phyloP scores from a whole-genome alignment of 2,888 invertebrate genomes.

The Acanthosepion pharaonis region DNA sequence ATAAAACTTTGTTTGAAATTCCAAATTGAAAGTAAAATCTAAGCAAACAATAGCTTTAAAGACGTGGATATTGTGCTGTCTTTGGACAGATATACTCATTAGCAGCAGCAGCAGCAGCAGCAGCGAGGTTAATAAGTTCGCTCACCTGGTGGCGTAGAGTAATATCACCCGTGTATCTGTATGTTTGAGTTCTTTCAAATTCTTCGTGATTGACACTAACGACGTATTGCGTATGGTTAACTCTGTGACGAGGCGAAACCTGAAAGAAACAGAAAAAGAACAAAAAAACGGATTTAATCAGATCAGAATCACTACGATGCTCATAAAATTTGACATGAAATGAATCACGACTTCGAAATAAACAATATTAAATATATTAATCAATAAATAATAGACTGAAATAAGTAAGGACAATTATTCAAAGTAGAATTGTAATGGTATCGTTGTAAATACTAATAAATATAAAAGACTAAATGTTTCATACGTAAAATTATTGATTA shows the following conservation, averaged over 20 bases:
- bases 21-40: neutral
- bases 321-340: too few relatives aligned
- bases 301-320: neutral
- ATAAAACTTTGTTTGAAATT: neutral
- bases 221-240: conserved; percentile 3
- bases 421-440: too few relatives aligned
- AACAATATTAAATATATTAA: too few relatives aligned
- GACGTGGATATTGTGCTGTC: neutral
- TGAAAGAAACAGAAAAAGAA: neutral
- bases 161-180: conserved; percentile 43
- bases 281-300: neutral
- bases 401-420: too few relatives aligned
- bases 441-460: too few relatives aligned
- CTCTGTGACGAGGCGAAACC: conserved; percentile 39
- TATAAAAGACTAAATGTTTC: too few relatives aligned
- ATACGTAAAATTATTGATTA: too few relatives aligned
- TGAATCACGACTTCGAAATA: too few relatives aligned
- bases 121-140: neutral
- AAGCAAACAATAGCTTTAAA: neutral
- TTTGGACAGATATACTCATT: neutral
- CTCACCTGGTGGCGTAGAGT: conserved; percentile 42
- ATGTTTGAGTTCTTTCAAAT: neutral
- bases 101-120: neutral
- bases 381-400: too few relatives aligned
- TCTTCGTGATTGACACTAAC: neutral